Base-by-base conservation (phyloP, 2,888 invertebrate species). In the Cryptosula pallasiana region DNA sequence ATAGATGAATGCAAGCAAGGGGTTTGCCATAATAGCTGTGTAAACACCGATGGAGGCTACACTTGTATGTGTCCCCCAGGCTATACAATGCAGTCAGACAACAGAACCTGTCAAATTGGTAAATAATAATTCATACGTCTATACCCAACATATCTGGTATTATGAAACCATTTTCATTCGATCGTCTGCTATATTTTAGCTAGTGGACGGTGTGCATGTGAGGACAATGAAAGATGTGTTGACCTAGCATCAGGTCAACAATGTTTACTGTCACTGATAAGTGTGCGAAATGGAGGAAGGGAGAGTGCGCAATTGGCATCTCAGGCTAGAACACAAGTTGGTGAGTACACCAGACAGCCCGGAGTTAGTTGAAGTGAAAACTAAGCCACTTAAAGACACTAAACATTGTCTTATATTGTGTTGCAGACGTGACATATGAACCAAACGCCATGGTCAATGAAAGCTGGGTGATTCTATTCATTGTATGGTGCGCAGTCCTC, bases 161-260 rank as follows among this genome's bases (percentile, higher is more conserved):
- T n/a, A n/a, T n/a, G n/a, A n/a, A n/a, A n/a, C n/a, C n/a, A n/a
- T n/a, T n/a, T n/a, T n/a, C n/a, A n/a, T n/a, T n/a, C n/a, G n/a
- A n/a, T n/a, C n/a, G n/a, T n/a, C n/a, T n/a, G 5, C 45, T 45
- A 13, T 45, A 23, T 25, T 57, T 16, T 57, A 57, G 57, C 5
- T 5, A 57, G 57, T 57, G 3, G 9, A 57, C 23, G 9, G n/a
- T 63, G 63, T n/a, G 32, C 3, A 27, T 63, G 63, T 63, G n/a
- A 5, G 5, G 2, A 5, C 16, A 27, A 63, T 13, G 63, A 63
- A 27, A 5, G 5, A 32, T 63, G 63, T 63, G 32, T 32, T 3
- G n/a, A 27, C n/a, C 13, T 63, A 63, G 63, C 63, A 16, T 63
- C 63, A 63, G 63, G 63, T 27, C 29, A 20, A 1, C 63, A 63